Percentiles rank a stretch among this genome's conserved stretches.
Evolutionary conservation across 53 echinoderm and acorn worm species (phyloP).

Genomic region (Antedon mediterranea): DNA sequence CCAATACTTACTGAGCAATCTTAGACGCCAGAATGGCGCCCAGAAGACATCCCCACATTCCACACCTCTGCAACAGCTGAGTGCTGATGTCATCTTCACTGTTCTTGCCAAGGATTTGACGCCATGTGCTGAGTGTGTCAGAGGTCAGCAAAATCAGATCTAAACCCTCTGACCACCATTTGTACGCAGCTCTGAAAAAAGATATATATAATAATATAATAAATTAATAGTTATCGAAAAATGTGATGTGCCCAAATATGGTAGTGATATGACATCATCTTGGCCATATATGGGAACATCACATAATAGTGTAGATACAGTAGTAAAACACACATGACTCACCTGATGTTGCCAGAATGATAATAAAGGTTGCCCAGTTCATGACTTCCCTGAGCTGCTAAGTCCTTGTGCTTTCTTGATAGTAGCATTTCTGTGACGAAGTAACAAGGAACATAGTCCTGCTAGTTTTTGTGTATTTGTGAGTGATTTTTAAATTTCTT

Average conservation of each 20-base stretch:
- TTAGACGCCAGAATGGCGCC: conserved; percentile 85
- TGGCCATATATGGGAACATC: too few species aligned
- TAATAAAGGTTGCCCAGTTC: conserved; percentile 92
- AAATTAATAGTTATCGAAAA: too few species aligned
- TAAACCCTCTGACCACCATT: conserved; percentile 85
- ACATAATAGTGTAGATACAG: background rate
- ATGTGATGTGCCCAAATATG: too few species aligned
- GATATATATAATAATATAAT: too few species aligned
- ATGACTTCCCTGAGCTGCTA: conserved; percentile 95
- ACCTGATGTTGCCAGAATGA: conserved; percentile 85
- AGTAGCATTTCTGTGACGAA: conserved; percentile 67
- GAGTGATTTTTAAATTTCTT: too few species aligned
- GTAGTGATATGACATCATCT: too few species aligned
- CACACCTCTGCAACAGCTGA: conserved; percentile 60
- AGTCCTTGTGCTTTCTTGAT: conserved; percentile 65
- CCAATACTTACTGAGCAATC: conserved; percentile 74
- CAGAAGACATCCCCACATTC: conserved; percentile 92
- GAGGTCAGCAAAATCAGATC: conserved; percentile 60
- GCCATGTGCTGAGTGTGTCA: conserved; percentile 63
- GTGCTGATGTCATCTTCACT: conserved; percentile 52
- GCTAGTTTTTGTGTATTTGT: too few species aligned
- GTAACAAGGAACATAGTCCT: too few species aligned
- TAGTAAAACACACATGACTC: background rate
- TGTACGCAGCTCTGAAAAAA: conserved; percentile 53
- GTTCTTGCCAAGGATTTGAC: conserved; percentile 39